Percentiles rank a stretch among this genome's conserved stretches.
These are phyloP conservation scores for Cherax destructor DNA, from an alignment of 1,140 invertebrate genomes.

Conservation along the genomic window DNA sequence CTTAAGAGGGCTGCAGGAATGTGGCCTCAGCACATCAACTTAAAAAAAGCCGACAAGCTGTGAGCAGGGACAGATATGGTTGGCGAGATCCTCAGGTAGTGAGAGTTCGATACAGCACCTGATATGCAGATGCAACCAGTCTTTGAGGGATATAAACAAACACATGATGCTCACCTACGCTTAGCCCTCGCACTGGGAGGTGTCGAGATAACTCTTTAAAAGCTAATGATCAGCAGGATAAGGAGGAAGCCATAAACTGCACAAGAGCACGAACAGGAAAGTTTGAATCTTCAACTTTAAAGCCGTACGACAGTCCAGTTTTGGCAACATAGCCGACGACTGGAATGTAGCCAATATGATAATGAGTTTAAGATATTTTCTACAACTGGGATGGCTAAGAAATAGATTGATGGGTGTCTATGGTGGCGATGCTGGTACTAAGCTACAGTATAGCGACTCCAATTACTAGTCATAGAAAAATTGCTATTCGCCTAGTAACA, in stretches of 20 bases:
- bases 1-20: conserved; percentile 4
- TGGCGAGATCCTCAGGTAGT: neutral
- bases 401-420: neutral
- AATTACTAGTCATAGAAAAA: too few species aligned
- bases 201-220: neutral
- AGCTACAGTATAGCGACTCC: neutral
- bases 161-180: conserved; percentile 20
- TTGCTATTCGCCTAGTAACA: too few species aligned
- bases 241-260: neutral
- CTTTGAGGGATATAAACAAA: conserved; percentile 17
- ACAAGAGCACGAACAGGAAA: neutral
- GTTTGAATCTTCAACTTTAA: neutral
- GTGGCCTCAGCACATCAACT: neutral
- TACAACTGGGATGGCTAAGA: neutral
- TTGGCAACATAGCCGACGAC: neutral
- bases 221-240: neutral
- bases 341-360: neutral
- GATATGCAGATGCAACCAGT: conserved; percentile 16
- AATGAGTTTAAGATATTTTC: neutral
- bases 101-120: neutral
- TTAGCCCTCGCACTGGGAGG: neutral
- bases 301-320: neutral
- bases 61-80: neutral
- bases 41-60: neutral
- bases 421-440: neutral